Evolutionary conservation across 2,797 vertebrate species (phyloP).

Genomic region (Eulemur mongoz): DNA sequence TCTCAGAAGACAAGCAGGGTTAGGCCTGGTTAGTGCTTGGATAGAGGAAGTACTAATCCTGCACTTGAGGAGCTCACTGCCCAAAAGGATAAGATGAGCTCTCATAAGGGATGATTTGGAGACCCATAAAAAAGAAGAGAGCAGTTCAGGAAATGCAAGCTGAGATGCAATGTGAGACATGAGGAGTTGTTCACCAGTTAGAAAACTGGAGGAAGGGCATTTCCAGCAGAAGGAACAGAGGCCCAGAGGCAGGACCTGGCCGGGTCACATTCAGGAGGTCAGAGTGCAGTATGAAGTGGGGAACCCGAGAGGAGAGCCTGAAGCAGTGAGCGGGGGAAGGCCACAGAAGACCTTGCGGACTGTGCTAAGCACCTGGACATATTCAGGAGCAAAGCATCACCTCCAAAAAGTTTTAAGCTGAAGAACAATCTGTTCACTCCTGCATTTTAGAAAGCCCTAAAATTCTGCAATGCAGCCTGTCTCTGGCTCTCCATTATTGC

Average conservation of each 20-base stretch:
- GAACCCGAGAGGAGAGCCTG: not conserved
- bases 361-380: not conserved
- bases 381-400: not conserved
- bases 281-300: not conserved
- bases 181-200: not conserved
- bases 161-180: not conserved
- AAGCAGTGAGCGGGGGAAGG: not conserved
- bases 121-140: not conserved
- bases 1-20: not conserved
- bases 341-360: not conserved
- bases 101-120: not conserved
- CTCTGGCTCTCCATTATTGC: not conserved
- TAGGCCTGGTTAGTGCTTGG: not conserved
- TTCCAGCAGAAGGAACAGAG: not conserved
- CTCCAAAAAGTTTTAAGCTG: not conserved
- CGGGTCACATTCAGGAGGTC: not conserved
- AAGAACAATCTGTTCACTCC: not conserved
- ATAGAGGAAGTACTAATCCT: not conserved
- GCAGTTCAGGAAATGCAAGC: not conserved
- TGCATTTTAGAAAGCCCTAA: not conserved
- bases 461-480: not conserved
- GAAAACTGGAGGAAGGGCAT: not conserved
- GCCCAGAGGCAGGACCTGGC: not conserved
- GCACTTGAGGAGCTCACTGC: not conserved
- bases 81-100: not conserved